Evolutionary conservation across 2,113 vertebrate genomes (phyloP).

Genomic region (Hydrolagus affinis): DNA sequence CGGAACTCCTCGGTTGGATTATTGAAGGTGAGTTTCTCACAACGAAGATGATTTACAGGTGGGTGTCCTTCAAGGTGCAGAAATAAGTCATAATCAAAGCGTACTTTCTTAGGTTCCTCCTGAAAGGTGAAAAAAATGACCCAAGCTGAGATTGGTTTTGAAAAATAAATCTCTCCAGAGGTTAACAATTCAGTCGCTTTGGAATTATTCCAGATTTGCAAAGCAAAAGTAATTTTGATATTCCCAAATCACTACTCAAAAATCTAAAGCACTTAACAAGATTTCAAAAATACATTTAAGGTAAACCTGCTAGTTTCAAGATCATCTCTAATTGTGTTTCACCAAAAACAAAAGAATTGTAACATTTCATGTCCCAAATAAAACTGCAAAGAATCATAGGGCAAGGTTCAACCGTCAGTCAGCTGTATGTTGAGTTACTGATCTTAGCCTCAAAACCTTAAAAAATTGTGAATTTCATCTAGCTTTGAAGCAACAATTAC

Average conservation of each 20-base stretch:
- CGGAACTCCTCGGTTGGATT: conserved; percentile 82
- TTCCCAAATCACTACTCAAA: background rate
- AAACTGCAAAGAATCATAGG: too few relatives aligned
- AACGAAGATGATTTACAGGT: conserved; percentile 83
- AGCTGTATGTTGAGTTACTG: too few relatives aligned
- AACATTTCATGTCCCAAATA: too few relatives aligned
- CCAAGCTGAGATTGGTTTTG: background rate
- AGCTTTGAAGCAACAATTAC: too few relatives aligned
- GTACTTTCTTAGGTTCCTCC: conserved; percentile 86
- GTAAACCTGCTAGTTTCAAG: background rate
- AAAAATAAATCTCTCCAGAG: background rate
- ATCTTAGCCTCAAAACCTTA: too few relatives aligned
- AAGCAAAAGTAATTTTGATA: background rate
- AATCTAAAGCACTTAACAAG: background rate
- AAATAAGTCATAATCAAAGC: conserved; percentile 86
- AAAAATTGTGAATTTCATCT: too few relatives aligned
- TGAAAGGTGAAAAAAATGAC: conserved; percentile 39
- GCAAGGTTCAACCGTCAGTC: too few relatives aligned
- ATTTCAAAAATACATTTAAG: background rate
- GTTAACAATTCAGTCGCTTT: background rate
- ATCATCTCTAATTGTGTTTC: background rate
- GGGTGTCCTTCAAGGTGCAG: conserved; percentile 84
- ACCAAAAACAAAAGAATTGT: too few relatives aligned
- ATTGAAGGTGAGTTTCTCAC: conserved; percentile 84
- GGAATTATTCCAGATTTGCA: background rate